These are phyloP conservation scores for Cryptus armator DNA, from an alignment of 2,888 invertebrate species.

Conservation along the genomic window DNA sequence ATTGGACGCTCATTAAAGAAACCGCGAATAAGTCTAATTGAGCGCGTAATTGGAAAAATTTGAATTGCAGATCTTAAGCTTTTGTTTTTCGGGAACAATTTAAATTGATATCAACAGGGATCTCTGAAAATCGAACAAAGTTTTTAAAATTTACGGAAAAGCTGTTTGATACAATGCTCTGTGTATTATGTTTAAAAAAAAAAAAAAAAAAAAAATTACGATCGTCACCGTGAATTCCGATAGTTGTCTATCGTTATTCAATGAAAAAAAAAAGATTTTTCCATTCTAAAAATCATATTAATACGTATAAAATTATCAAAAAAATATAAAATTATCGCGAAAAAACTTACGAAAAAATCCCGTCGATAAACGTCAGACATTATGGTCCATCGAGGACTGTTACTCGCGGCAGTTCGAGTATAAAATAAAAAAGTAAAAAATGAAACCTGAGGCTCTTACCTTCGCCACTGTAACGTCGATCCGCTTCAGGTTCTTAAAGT, in stretches of 20 bases:
- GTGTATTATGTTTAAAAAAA: too few relatives aligned
- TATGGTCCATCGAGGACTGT: conserved; percentile 13
- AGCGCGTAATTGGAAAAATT: background rate
- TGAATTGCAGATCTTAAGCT: background rate
- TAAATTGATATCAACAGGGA: background rate
- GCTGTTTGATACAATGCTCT: too few relatives aligned
- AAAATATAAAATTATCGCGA: background rate
- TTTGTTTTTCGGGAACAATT: background rate
- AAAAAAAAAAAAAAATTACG: too few relatives aligned
- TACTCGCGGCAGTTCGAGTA: background rate
- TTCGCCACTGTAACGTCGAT: conserved; percentile 89
- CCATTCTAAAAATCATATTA: background rate
- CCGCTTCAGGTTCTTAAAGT: conserved; percentile 87
- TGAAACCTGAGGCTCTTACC: conserved; percentile 82
- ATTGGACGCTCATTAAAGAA: too few relatives aligned
- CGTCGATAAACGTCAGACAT: background rate
- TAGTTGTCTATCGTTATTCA: background rate
- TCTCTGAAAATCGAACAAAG: background rate
- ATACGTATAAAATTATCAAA: background rate
- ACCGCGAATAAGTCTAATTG: too few relatives aligned
- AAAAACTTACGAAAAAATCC: background rate
- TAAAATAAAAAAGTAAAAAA: conserved; percentile 28
- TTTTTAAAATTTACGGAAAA: too few relatives aligned
- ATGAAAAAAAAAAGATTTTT: background rate
- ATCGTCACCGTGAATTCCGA: too few relatives aligned